Evolutionary conservation across 2,797 vertebrate species (phyloP).

Genomic region (Manis pentadactyla): DNA sequence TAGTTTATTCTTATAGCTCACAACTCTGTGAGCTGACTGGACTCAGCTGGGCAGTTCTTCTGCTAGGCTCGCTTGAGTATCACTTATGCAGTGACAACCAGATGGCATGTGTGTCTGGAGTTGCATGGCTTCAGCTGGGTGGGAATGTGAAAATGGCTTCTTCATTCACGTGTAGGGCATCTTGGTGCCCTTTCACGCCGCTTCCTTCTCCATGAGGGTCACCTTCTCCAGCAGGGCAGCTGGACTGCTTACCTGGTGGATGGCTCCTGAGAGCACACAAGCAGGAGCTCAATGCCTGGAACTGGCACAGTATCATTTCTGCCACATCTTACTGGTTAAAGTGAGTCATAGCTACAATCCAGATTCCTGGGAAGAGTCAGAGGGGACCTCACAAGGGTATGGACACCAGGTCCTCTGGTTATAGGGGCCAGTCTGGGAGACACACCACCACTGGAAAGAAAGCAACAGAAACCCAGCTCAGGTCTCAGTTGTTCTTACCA

Average conservation of each 20-base stretch:
- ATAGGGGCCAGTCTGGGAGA: background rate
- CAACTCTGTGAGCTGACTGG: background rate
- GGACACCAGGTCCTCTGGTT: background rate
- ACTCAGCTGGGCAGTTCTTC: background rate
- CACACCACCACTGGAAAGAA: background rate
- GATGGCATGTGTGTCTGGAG: background rate
- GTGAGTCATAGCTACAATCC: background rate
- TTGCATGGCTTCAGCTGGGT: background rate
- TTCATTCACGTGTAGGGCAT: background rate
- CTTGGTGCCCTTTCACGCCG: background rate
- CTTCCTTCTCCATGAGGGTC: background rate
- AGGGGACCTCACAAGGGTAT: background rate
- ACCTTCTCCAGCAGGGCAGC: background rate
- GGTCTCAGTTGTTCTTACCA: background rate
- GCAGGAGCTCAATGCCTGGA: background rate
- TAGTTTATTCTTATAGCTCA: background rate
- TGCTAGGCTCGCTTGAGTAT: background rate
- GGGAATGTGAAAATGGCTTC: background rate
- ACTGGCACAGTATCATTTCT: background rate
- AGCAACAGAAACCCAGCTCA: fast-evolving
- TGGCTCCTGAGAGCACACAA: background rate
- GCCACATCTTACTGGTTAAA: background rate
- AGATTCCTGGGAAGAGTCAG: background rate
- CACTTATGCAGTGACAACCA: fast-evolving
- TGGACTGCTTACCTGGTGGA: background rate